These are phyloP conservation scores for Dendrophyllia cribrosa DNA, from an alignment of 64 coral and sea anemone species.

Conservation along the genomic window DNA sequence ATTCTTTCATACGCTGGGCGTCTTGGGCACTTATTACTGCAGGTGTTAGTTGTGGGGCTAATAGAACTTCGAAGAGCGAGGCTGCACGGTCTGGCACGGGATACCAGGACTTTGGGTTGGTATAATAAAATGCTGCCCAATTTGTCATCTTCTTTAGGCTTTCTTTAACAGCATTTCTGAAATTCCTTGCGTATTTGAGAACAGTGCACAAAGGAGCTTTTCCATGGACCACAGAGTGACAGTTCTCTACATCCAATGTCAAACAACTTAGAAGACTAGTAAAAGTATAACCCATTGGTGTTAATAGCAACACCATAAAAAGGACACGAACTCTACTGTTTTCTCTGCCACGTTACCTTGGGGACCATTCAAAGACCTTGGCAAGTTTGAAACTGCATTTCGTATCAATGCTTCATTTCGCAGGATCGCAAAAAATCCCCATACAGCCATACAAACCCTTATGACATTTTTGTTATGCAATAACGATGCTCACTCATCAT, in stretches of 20 bases:
- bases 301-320: conserved; percentile 8
- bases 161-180: conserved; percentile 75
- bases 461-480: too few relatives aligned
- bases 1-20: too few relatives aligned
- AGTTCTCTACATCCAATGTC: too few relatives aligned
- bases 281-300: neutral
- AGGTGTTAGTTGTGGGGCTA: conserved; percentile 5
- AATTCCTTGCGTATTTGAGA: too few relatives aligned
- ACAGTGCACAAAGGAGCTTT: conserved; percentile 28
- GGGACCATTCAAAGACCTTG: too few relatives aligned
- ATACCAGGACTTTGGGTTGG: conserved; percentile 79
- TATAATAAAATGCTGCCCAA: conserved; percentile 14
- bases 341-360: neutral
- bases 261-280: too few relatives aligned
- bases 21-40: too few relatives aligned
- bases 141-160: conserved; percentile 29
- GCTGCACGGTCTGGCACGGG: conserved; percentile 34
- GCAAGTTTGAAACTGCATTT: too few relatives aligned
- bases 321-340: conserved; percentile 19
- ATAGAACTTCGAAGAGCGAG: conserved; percentile 1
- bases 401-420: too few relatives aligned
- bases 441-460: too few relatives aligned
- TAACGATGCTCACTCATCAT: too few relatives aligned
- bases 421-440: too few relatives aligned
- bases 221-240: conserved; percentile 25